Percentiles rank a stretch among this genome's conserved stretches.
These are phyloP conservation scores for Phylloscopus whistleri DNA, from an alignment of 2,113 vertebrate species.

Conservation along the genomic window DNA sequence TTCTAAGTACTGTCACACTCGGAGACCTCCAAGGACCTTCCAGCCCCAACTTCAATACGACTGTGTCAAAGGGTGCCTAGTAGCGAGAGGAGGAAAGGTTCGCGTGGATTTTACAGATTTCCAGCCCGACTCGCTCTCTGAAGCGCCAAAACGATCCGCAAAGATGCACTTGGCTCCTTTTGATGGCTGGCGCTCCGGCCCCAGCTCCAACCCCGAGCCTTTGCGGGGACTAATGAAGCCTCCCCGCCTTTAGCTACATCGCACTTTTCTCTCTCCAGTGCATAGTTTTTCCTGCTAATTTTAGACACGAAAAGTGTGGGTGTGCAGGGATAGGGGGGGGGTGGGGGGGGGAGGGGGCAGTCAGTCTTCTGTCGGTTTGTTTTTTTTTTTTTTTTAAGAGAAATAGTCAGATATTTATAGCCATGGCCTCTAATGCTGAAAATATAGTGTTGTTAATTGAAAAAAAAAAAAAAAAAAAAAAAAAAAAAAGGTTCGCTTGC, in stretches of 20 bases:
- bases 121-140: slow-evolving; percentile 63
- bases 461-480: neutral
- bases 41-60: slow-evolving; percentile 80
- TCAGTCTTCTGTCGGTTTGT: neutral
- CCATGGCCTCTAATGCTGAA: slow-evolving; percentile 33
- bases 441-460: slow-evolving; percentile 29
- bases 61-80: slow-evolving; percentile 73
- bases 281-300: slow-evolving; percentile 47
- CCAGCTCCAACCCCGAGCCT: neutral
- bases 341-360: neutral
- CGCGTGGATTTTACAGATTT: slow-evolving; percentile 68
- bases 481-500: neutral
- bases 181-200: neutral
- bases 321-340: neutral
- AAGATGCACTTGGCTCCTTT: slow-evolving; percentile 33
- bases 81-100: slow-evolving; percentile 64
- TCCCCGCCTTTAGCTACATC: neutral
- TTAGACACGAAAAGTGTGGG: slow-evolving; percentile 58
- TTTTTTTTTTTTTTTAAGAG: neutral
- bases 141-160: slow-evolving; percentile 52
- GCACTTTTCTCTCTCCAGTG: slow-evolving; percentile 39
- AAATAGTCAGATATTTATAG: slow-evolving; percentile 57
- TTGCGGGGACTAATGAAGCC: slow-evolving; percentile 32
- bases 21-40: slow-evolving; percentile 85
- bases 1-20: slow-evolving; percentile 94